Base-by-base conservation (phyloP, 2,113 vertebrate species). In the Cyphotilapia sp. region DNA sequence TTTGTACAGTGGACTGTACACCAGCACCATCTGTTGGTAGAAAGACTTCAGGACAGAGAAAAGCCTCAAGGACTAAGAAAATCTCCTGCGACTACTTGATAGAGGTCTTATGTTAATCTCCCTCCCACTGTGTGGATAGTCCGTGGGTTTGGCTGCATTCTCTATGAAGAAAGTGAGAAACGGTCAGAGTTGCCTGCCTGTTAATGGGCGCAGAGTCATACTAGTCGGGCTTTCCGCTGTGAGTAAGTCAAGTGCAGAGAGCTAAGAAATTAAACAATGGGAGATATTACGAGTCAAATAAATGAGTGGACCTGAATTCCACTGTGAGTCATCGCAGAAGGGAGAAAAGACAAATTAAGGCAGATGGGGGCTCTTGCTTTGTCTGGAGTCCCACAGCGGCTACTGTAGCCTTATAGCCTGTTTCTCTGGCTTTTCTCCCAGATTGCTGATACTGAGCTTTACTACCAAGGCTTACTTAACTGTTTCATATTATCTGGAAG, bases 11-110 rank as follows among this genome's bases (percentile, higher is more conserved):
- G 31, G 53, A 51, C 88, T 92, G 92, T 93, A 31, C 89, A 83
- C 85, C 24, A 87, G 91, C 92, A 19, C 94, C 95, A 92, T 93
- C 95, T 95, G 92, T 91, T 93, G 94, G 94, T 9, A 9, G 83
- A 87, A 53, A 53, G 3, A 40, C 40, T 51, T 57, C 59, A 88
- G 82, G 82, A 66, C 87, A 86, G 80, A 51, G 10, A 31, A n/a
- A 45, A 82, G 84, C 47, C 86, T 83, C 47, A 27, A 81, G 76
- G 69, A 59, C 61, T 82, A 61, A 33, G 66, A 66, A 71, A 88
- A 87, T 85, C 88, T 87, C 87, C 83, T 85, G 88, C 7, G 87
- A 85, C 61, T 38, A 35, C 61, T 89, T 91, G 87, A 88, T 86
- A 80, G 49, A 82, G 80, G 78, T 86, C 76, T 78, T 83, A 47